A percentile compares a stretch with the other conserved stretches of the same genome.
phyloP scores from a whole-genome alignment of 2,888 invertebrate genomes.

The Andrena haemorrhoa region DNA sequence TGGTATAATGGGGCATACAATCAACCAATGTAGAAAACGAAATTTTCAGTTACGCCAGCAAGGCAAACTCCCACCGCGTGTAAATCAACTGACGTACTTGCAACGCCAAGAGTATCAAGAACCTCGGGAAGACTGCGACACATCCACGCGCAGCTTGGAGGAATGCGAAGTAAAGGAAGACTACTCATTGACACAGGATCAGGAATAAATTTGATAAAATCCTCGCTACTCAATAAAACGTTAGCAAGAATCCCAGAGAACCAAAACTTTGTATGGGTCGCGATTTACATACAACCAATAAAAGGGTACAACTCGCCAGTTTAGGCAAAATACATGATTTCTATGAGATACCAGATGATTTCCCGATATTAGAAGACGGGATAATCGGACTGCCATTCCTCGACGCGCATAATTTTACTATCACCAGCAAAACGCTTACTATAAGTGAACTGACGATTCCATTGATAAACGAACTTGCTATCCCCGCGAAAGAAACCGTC shows the following conservation, averaged over 20 bases:
- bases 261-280: neutral
- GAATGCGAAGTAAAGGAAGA: too few species aligned
- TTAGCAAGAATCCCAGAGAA: neutral
- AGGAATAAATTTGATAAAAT: too few species aligned
- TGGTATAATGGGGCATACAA: neutral
- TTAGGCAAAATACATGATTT: neutral
- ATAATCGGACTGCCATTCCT: constrained; percentile 1
- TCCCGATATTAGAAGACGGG: constrained; percentile 9
- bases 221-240: neutral
- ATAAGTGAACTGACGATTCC: too few species aligned
- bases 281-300: constrained; percentile 1
- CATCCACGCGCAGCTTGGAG: too few species aligned
- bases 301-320: neutral
- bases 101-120: too few species aligned
- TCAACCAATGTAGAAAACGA: neutral
- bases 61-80: too few species aligned
- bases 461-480: too few species aligned
- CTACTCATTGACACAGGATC: too few species aligned
- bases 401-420: neutral
- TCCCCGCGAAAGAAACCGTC: too few species aligned
- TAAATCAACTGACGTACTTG: too few species aligned
- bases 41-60: too few species aligned
- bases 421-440: neutral
- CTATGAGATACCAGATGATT: neutral
- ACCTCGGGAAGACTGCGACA: too few species aligned